Evolutionary conservation across 1,140 invertebrate genomes (phyloP), one percentile per base, ranked within the genome.

Genomic region (Drosophila pruinosa): DNA sequence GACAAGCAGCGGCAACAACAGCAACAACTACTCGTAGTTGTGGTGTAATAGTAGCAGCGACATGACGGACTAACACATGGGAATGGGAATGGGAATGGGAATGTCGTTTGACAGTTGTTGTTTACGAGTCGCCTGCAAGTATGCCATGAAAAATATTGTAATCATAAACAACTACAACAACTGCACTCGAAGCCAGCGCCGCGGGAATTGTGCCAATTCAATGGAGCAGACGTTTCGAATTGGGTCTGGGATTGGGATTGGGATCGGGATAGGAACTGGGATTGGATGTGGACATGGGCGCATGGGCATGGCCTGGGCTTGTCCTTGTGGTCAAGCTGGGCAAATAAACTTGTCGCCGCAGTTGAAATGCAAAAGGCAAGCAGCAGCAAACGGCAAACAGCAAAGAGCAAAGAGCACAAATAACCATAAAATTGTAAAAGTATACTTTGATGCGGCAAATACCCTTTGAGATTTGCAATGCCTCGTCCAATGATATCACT

Each of bases 81-180:
- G n/a, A n/a, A n/a, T n/a, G n/a, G n/a, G n/a, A n/a, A n/a, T n/a
- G n/a, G n/a, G n/a, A n/a, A 53, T 58, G 26, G 53, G 52, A 43
- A 41, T 73, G 53, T 22, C 28, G 57, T 2, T 24, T 59, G 45
- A 47, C 43, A 50, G 65, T 62, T 69, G 62, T 50, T 61, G 61
- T 70, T 63, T 48, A 63, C 45, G 70, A 39, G 28, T 21, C 61
- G 62, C 72, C 57, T 58, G 72, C 61, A 78, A 78, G 64, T 74
- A 77, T 72, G 56, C 70, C 63, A 65, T 82, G 52, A 75, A 83
- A 83, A 75, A 79, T 79, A 75, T 75, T 75, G 75, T 75, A 75
- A 75, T 75, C 80, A 75, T 77, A 85, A 72, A 71, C 50, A 41
- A 43, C 21, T 22, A 17, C 6, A 7, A 19, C 2, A 43, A 6